Base-by-base conservation (phyloP, 2,888 invertebrate genomes). In the Eupithecia insigniata region DNA sequence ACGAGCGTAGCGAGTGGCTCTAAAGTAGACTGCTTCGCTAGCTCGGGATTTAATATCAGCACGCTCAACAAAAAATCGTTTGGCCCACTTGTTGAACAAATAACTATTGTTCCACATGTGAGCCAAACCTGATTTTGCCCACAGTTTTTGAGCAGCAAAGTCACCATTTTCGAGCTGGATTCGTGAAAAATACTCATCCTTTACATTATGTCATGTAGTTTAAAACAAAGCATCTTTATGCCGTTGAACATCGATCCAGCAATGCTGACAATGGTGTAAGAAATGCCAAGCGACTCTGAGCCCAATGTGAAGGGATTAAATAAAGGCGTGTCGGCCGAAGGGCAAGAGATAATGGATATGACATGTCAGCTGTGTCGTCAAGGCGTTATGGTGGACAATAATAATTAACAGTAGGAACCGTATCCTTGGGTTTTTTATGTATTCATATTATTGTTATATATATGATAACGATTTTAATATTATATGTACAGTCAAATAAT, bases 321-420 rank as follows among this genome's bases (percentile, higher is more conserved):
- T 7, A 58, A 30, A 30, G 60, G 39, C 51, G 51, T 30, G 26
- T n/a, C 28, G 36, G 28, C 18, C 30, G 43, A 68, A 60, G 60
- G 60, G 39, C 60, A 61, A 26, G n/a, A 28, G 43, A 68, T 60
- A 67, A 60, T 60, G 58, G 36, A 36, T 26, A 58, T 58, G 32
- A 67, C 60, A 67, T 30, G 36, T 32, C 43, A 46, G 61, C 22
- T 51, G 51, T 51, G 51, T 51, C 46, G 46, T 46, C 62, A 22
- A 61, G 18, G 43, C 36, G 28, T 61, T 43, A 30, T 43, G 39
- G 22, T 68, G 60, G n/a, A 26, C 12, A 28, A 66, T 22, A 28
- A 43, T 26, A 22, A 43, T 16, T 28, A 58, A 28, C 16, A 58
- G n/a, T 1, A 26, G 58, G 16, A 16, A 58, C 26, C 28, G 26